These are phyloP conservation scores for Drosophila meridionalis DNA, from an alignment of 2,888 invertebrate genomes.

Conservation along the genomic window DNA sequence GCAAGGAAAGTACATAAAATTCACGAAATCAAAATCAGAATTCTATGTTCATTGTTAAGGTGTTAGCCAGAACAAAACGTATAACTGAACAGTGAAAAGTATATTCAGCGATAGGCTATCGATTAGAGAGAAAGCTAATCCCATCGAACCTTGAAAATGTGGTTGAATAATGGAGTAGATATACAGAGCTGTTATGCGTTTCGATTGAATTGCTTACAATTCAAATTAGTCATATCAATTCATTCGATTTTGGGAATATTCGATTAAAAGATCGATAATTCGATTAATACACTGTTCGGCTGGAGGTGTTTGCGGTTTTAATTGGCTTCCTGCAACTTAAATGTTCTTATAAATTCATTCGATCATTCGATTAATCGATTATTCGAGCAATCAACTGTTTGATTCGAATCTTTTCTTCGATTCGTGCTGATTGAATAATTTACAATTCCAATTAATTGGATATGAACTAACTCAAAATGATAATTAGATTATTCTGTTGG, in stretches of 20 bases:
- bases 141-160: background rate
- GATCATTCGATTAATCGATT: slow-evolving; percentile 10
- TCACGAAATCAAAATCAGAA: background rate
- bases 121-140: background rate
- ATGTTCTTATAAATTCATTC: background rate
- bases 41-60: background rate
- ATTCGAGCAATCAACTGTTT: background rate
- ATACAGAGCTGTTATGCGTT: too few species aligned
- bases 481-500: slow-evolving; percentile 2
- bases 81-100: background rate
- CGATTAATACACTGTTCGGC: background rate
- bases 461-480: background rate
- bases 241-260: background rate
- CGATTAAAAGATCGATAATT: background rate
- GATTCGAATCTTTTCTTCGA: background rate
- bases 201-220: too few species aligned
- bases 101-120: background rate
- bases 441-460: background rate
- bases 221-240: too few species aligned
- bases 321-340: background rate
- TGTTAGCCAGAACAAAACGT: background rate
- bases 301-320: background rate
- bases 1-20: background rate
- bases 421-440: background rate
- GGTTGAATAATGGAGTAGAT: background rate